Base-by-base conservation (phyloP, 2,888 invertebrate species). In the Steinernema scapterisci region DNA sequence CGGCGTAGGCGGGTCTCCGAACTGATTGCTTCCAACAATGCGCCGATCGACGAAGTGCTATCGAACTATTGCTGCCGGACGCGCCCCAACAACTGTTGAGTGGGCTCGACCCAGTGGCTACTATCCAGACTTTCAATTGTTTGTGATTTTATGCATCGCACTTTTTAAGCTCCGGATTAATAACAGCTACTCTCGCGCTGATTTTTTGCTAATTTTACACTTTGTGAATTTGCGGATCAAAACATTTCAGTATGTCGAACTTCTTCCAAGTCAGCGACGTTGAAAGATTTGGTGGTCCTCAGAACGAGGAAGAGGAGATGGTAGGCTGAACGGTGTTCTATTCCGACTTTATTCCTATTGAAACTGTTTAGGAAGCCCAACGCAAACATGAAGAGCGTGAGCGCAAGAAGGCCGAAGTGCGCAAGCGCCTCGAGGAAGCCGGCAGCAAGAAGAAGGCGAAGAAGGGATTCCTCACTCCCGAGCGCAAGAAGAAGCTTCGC, bases 401-500 rank as follows among this genome's bases (percentile, higher is more conserved):
- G 91, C 93, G 94, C 91, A 95, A 95, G 92, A 94, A 95, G 91
- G 95, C 95, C 89, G 95, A 96, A 91, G 95, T 96, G 90, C 93
- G 95, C 90, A 94, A 94, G 91, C 94, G 95, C 89, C 93, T 96
- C 92, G 97, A 97, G 91, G 95, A 95, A 90, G 95, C 95, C 90
- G 94, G 95, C 90, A 94, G 94, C 90, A 94, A 94, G 89, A 96
- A 96, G 91, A 96, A 96, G 91, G 87, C 86, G 56, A 97, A 97
- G 93, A 97, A 97, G 91, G 97, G 97, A 92, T 96, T 97, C 92
- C 73, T 95, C 95, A 95, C 96, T 88, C 95, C 96, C 81, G 96
- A 97, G 91, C 95, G 97, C 91, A 97, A 97, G 93, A 97, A 97
- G 94, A 95, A 96, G 90, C 94, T 97, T 89, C 93, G 96, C 92